These are phyloP conservation scores for Crambe crambe DNA, from an alignment of 37 sponge, comb jelly and placozoan genomes.

Conservation along the genomic window DNA sequence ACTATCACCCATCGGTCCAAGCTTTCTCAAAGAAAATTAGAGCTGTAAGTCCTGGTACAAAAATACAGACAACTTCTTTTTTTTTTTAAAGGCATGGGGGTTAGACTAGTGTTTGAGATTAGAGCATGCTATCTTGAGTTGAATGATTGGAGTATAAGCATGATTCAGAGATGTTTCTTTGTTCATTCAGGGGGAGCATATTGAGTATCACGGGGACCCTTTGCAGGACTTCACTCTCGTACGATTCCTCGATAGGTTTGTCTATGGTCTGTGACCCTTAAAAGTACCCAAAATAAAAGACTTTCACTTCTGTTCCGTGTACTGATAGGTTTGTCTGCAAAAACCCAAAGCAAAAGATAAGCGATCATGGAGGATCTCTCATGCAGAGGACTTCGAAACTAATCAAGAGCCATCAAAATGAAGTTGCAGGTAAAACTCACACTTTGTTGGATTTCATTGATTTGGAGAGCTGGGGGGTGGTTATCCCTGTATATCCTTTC, in stretches of 20 bases:
- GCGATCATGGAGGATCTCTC: constrained; percentile 91
- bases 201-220: constrained; percentile 88
- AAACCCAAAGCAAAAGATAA: constrained; percentile 87
- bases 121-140: not conserved
- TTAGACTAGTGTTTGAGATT: not conserved
- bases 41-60: constrained; percentile 36
- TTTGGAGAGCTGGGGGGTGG: too few species aligned
- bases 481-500: too few species aligned
- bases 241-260: constrained; percentile 89
- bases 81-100: not conserved
- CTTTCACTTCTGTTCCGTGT: constrained; percentile 88
- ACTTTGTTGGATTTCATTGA: too few species aligned
- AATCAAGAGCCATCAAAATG: not conserved
- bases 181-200: constrained; percentile 48
- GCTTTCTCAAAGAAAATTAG: constrained; percentile 65
- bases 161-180: not conserved
- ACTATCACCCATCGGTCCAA: constrained; percentile 91
- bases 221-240: constrained; percentile 90
- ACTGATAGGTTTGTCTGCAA: constrained; percentile 94
- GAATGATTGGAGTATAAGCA: not conserved
- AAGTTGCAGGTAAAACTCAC: not conserved
- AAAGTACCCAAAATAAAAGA: too few species aligned
- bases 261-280: too few species aligned
- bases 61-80: not conserved
- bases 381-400: constrained; percentile 76